Base-by-base conservation (phyloP, 2,113 vertebrate genomes). In the Rhinogobius similis region DNA sequence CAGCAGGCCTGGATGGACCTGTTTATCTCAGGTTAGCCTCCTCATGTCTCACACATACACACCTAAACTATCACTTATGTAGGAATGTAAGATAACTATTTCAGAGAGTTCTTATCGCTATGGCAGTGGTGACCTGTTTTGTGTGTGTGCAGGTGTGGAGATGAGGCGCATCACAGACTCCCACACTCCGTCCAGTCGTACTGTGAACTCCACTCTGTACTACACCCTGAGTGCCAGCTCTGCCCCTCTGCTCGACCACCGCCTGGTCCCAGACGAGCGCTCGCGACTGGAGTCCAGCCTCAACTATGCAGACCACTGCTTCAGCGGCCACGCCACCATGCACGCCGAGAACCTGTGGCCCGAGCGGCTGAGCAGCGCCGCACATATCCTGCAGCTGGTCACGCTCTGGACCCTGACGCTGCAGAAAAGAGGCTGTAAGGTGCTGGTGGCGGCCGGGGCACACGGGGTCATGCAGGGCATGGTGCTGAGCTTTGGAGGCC, bases 281-380 rank as follows among this genome's bases (percentile, higher is more conserved):
- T 92, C 93, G 0, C 93, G 85, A 11, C 93, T 99, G 50, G 96
- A 97, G 75, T 90, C 93, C 21, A 95, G 93, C 32, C 91, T 98
- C 69, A 98, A 93, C 90, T 98, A 99, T 0, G 97, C 96, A 0
- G 97, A 99, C 82, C 97, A 98, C 88, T 99, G 97, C 90, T 98
- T 98, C 92, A 98, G 96, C 0, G 97, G 97, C 83, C 96, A 99
- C 0, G 96, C 97, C 4, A 98, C 96, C 82, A 98, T 98, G 97
- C 97, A 99, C 0, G 97, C 97, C 0, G 93, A 96, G 92, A 98
- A 97, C 91, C 94, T 99, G 79, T 99, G 97, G 97, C 97, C 96
- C 0, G 92, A 92, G 20, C 88, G 63, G 24, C 89, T 98, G 62
- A 87, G 89, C 77, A 93, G 93, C 0, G 68, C 95, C 0, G 72